Evolutionary conservation across 2,113 vertebrate species (phyloP), one percentile per base, ranked within the genome.

Genomic region (Nematolebias whitei): DNA sequence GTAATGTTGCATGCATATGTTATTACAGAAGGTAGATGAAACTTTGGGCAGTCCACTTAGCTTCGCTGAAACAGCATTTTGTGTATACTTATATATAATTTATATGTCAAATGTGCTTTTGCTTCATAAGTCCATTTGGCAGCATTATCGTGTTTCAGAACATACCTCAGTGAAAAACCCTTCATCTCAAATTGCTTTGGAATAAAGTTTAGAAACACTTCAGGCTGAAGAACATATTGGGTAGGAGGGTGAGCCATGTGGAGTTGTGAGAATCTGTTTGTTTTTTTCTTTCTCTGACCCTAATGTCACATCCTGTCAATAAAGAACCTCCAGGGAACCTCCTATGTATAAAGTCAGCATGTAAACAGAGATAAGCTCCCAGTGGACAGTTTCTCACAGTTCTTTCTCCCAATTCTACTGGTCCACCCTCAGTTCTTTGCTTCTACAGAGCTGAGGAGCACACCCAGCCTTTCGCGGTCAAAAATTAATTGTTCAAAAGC

Each of bases 1-100:
- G 97, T 99, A 94, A 84, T 63, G 55, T 50, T 76, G 49, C 53
- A 61, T 59, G 15, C 60, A 50, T 41, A 54, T 26, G 5, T 59
- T 70, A 52, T 71, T 63, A 49, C n/a, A 26, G 41, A 32, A 14
- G 3, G 16, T 20, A 8, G 19, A 64, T 44, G 32, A 29, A 74
- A 48, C 59, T 49, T 59, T 53, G 50, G 39, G 29, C 58, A 74
- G 63, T 56, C 74, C 52, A 66, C 68, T 59, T 75, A 15, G 40
- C 41, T 2, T 18, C 32, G 62, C 8, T 62, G 35, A 45, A 48
- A 68, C 47, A 55, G 63, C 56, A 43, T 29, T 15, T 22, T 24
- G 32, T 71, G 12, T 48, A 64, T 56, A 24, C 18, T 54, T 52
- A 55, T 52, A 18, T 65, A 66, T 71, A 61, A 68, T 71, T 60